Conservation (phyloP, 2,888 invertebrate genomes). For the Heteromyza rotundicornis region DNA sequence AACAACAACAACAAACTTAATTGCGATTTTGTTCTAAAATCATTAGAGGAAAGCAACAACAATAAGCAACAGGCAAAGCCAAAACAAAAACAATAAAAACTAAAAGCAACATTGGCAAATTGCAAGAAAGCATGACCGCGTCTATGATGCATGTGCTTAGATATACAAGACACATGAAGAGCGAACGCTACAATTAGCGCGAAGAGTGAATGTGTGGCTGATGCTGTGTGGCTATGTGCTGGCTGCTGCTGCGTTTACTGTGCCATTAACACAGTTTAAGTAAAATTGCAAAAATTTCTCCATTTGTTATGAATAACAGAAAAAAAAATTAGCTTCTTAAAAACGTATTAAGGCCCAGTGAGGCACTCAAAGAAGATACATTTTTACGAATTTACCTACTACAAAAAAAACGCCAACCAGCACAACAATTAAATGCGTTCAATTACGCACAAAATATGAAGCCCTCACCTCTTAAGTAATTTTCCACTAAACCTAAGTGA, state of each 20-base stretch:
- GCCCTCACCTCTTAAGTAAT: not conserved
- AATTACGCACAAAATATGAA: too few species aligned
- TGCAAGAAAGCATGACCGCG: not conserved
- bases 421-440: too few species aligned
- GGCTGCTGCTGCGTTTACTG: too few species aligned
- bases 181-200: not conserved
- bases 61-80: slow-evolving; percentile 39
- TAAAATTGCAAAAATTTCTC: not conserved
- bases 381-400: too few species aligned
- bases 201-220: not conserved
- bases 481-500: not conserved
- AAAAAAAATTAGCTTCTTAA: not conserved
- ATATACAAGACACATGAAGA: too few species aligned
- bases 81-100: not conserved
- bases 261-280: slow-evolving; percentile 53
- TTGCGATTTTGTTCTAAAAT: slow-evolving; percentile 29
- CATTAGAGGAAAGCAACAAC: not conserved
- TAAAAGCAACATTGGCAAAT: not conserved
- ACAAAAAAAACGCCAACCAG: too few species aligned
- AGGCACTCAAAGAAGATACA: too few species aligned
- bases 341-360: too few species aligned
- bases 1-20: slow-evolving; percentile 43
- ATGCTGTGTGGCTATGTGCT: too few species aligned
- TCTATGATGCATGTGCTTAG: not conserved
- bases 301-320: not conserved